These are phyloP conservation scores for Microdon myrmicae DNA, from an alignment of 2,888 invertebrate species.

Conservation along the genomic window DNA sequence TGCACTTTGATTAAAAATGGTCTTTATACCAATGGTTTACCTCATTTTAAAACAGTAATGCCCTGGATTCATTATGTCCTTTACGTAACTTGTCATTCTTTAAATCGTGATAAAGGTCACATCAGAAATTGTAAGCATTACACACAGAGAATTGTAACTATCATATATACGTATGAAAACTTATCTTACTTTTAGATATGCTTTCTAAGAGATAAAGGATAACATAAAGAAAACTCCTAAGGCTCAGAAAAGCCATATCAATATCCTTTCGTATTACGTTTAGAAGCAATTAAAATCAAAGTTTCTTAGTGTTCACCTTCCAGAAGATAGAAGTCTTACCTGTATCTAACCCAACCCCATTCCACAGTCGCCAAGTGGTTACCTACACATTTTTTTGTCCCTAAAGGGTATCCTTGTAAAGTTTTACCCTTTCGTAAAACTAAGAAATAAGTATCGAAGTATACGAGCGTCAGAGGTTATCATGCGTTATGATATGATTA, in stretches of 20 bases:
- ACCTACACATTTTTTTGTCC: slow-evolving; percentile 31
- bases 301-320: slow-evolving; percentile 21
- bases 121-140: too few relatives aligned
- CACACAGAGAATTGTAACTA: too few relatives aligned
- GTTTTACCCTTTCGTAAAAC: slow-evolving; percentile 10
- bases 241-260: slow-evolving; percentile 36
- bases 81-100: too few relatives aligned
- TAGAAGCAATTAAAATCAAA: slow-evolving; percentile 39
- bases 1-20: too few relatives aligned
- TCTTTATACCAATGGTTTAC: too few relatives aligned
- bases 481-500: slow-evolving; percentile 42
- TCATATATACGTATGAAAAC: too few relatives aligned
- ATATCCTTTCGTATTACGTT: slow-evolving; percentile 43
- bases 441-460: too few relatives aligned
- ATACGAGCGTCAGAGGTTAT: slow-evolving; percentile 34
- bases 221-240: slow-evolving; percentile 13
- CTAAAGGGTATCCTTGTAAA: slow-evolving; percentile 24
- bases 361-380: slow-evolving; percentile 15
- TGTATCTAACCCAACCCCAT: slow-evolving; percentile 2
- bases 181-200: too few relatives aligned
- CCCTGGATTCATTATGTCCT: too few relatives aligned
- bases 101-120: too few relatives aligned
- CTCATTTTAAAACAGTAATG: too few relatives aligned
- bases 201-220: too few relatives aligned
- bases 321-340: slow-evolving; percentile 2